Percentiles rank a stretch among this genome's conserved stretches.
These are phyloP conservation scores for Coreoperca whiteheadi DNA, from an alignment of 2,113 vertebrate species.

Conservation along the genomic window DNA sequence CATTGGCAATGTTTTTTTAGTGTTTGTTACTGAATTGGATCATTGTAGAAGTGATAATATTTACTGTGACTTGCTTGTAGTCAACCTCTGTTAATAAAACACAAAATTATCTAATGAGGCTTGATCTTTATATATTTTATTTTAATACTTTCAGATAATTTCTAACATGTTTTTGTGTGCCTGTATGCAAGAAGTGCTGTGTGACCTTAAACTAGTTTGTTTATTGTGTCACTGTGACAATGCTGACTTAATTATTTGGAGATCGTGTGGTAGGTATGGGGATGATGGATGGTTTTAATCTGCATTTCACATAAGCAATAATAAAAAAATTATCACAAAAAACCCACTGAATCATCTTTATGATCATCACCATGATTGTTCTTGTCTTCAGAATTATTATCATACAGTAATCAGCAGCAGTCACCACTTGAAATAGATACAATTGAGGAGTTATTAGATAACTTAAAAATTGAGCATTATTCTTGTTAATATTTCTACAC, in stretches of 20 bases:
- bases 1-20: background rate
- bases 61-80: background rate
- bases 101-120: background rate
- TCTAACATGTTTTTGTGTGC: background rate
- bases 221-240: background rate
- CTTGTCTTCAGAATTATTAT: background rate
- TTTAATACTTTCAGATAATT: background rate
- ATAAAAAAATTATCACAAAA: background rate
- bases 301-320: background rate
- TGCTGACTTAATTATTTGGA: background rate
- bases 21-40: background rate
- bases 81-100: background rate
- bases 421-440: background rate
- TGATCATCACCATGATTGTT: no score
- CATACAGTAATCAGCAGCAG: background rate
- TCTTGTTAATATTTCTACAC: background rate
- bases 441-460: background rate
- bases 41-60: background rate
- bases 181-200: background rate
- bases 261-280: background rate
- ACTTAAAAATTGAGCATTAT: background rate
- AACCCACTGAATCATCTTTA: background rate
- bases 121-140: background rate
- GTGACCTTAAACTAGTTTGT: background rate
- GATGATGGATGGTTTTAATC: background rate